Evolutionary conservation across 1,140 invertebrate species (phyloP).

Genomic region (Rhynchophorus ferrugineus): DNA sequence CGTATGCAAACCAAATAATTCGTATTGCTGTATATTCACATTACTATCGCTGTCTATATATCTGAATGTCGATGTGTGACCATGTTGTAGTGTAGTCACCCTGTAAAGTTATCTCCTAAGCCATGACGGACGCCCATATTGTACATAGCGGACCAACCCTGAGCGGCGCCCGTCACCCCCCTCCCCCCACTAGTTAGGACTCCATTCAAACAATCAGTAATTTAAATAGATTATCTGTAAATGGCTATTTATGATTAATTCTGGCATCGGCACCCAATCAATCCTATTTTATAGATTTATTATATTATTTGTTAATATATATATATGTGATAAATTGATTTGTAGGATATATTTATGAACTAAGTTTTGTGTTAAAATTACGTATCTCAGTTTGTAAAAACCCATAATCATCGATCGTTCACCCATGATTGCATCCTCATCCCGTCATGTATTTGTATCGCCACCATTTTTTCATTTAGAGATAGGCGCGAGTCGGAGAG

Average conservation of each 20-base stretch:
- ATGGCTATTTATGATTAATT: constrained; percentile 36
- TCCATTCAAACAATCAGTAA: constrained; percentile 40
- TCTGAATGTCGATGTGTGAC: constrained; percentile 34
- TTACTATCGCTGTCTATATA: constrained; percentile 28
- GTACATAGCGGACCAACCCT: constrained; percentile 41
- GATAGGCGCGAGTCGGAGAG: constrained; percentile 27
- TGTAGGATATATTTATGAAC: constrained; percentile 38
- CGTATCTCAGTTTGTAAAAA: constrained; percentile 41
- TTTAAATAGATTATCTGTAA: constrained; percentile 35
- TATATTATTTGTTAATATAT: constrained; percentile 39
- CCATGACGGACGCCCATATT: constrained; percentile 32
- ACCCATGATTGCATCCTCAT: constrained; percentile 15
- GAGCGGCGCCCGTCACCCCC: constrained; percentile 25
- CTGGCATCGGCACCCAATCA: constrained; percentile 39
- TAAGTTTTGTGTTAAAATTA: constrained; percentile 37
- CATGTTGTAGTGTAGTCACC: constrained; percentile 26
- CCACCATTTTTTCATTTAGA: constrained; percentile 28
- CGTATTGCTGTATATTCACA: constrained; percentile 3
- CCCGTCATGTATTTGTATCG: constrained; percentile 25
- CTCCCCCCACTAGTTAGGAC: constrained; percentile 31
- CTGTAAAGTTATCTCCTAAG: constrained; percentile 36
- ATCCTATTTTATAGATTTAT: constrained; percentile 33
- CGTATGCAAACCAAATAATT: constrained; percentile 58
- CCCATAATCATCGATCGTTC: constrained; percentile 37
- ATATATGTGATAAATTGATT: constrained; percentile 43